Evolutionary conservation across 2,888 invertebrate species (phyloP).

Genomic region (Tanaodytes sp.): DNA sequence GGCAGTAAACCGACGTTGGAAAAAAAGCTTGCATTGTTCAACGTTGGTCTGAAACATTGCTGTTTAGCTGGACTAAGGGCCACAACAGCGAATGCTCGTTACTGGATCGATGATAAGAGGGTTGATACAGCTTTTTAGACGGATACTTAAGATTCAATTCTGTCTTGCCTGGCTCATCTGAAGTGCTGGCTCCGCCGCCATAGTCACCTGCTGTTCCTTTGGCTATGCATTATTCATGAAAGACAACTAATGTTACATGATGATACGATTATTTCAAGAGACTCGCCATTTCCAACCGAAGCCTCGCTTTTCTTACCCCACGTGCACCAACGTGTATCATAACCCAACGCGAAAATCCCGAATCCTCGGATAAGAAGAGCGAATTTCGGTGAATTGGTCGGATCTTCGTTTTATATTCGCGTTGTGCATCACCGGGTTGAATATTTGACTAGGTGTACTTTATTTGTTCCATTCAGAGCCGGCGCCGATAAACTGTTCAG

Average conservation of each 20-base stretch:
- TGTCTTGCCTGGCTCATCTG: constrained; percentile 72
- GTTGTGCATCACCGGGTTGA: constrained; percentile 10
- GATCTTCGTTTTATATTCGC: constrained; percentile 13
- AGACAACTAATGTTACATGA: constrained; percentile 64
- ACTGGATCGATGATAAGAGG: constrained; percentile 61
- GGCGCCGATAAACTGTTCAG: constrained; percentile 16
- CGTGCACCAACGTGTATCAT: too few relatives aligned
- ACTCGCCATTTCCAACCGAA: too few relatives aligned
- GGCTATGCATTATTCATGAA: constrained; percentile 71
- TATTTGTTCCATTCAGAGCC: constrained; percentile 13
- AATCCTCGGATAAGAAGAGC: constrained; percentile 38
- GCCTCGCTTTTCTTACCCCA: too few relatives aligned
- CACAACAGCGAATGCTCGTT: constrained; percentile 57
- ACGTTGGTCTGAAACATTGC: constrained; percentile 33
- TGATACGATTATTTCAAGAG: constrained; percentile 41
- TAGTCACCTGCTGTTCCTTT: constrained; percentile 69
- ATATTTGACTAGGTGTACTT: constrained; percentile 24
- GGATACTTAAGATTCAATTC: constrained; percentile 70
- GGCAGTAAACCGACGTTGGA: constrained; percentile 33
- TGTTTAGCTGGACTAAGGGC: constrained; percentile 41
- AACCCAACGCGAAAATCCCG: too few relatives aligned
- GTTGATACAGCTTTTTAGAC: constrained; percentile 65
- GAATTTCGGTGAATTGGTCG: constrained; percentile 21
- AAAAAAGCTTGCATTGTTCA: constrained; percentile 39
- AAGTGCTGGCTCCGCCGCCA: constrained; percentile 70